These are phyloP conservation scores for Caretta caretta DNA, from an alignment of 2,113 vertebrate genomes.

Conservation along the genomic window DNA sequence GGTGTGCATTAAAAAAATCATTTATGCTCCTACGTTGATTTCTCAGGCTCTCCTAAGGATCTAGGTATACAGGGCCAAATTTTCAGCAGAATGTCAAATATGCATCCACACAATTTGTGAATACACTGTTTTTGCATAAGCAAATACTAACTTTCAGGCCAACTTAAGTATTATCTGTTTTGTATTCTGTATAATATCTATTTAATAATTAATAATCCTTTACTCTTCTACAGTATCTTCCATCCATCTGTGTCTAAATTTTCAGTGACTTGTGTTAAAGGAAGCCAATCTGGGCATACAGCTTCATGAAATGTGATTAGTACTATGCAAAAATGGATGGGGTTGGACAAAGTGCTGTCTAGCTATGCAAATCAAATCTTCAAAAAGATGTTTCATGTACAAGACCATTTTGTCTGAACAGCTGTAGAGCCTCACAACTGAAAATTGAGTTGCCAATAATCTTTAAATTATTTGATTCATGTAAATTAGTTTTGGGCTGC, in stretches of 20 bases:
- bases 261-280: background rate
- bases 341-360: background rate
- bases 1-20: background rate
- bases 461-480: background rate
- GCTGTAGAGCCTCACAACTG: background rate
- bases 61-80: background rate
- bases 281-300: background rate
- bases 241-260: background rate
- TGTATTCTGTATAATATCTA: background rate
- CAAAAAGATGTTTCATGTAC: background rate
- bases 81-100: background rate
- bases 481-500: background rate
- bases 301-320: background rate
- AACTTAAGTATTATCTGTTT: background rate
- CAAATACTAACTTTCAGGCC: background rate
- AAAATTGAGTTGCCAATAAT: background rate
- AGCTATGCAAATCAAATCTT: background rate
- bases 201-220: background rate
- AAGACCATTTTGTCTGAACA: background rate
- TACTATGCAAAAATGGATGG: background rate
- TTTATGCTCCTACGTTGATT: background rate
- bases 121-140: background rate
- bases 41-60: background rate
- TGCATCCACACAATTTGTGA: background rate
- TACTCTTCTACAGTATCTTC: background rate